Conservation (phyloP, 2,113 vertebrate genomes). For the Platysternon megacephalum region DNA sequence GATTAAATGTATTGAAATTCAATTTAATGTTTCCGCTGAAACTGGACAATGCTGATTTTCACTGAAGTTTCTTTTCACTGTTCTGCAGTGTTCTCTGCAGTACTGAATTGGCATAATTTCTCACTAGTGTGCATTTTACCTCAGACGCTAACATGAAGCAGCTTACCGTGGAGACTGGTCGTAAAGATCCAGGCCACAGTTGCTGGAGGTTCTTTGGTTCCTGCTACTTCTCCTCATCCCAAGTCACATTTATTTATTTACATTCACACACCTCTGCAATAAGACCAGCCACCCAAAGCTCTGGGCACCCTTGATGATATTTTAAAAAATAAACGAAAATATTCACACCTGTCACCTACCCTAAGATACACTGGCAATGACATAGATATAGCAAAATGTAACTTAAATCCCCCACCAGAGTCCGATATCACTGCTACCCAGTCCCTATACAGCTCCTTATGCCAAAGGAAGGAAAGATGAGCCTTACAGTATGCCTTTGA, state of each 20-base stretch:
- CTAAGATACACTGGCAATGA: not conserved
- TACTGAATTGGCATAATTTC: constrained; percentile 32
- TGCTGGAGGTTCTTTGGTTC: not conserved
- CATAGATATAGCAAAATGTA: not conserved
- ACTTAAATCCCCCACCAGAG: not conserved
- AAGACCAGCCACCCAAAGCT: not conserved
- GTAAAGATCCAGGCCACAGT: not conserved
- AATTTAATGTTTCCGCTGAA: constrained; percentile 44
- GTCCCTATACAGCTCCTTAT: not conserved
- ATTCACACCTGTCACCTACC: no score
- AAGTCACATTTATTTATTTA: not conserved
- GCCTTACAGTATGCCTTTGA: not conserved
- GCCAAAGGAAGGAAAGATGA: not conserved
- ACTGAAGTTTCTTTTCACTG: constrained; percentile 33
- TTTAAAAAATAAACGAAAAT: constrained; percentile 11
- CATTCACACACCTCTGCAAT: not conserved
- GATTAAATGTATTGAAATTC: constrained; percentile 60
- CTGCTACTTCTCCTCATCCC: not conserved
- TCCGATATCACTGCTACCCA: not conserved
- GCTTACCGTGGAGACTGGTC: constrained; percentile 26
- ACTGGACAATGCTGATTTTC: constrained; percentile 24
- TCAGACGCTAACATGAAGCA: constrained; percentile 29
- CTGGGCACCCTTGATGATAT: not conserved
- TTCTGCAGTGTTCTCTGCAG: constrained; percentile 37
- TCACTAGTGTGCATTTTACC: constrained; percentile 30